Evolutionary conservation across 2,888 invertebrate species (phyloP), one percentile per base, ranked within the genome.

Genomic region (Pecten maximus): DNA sequence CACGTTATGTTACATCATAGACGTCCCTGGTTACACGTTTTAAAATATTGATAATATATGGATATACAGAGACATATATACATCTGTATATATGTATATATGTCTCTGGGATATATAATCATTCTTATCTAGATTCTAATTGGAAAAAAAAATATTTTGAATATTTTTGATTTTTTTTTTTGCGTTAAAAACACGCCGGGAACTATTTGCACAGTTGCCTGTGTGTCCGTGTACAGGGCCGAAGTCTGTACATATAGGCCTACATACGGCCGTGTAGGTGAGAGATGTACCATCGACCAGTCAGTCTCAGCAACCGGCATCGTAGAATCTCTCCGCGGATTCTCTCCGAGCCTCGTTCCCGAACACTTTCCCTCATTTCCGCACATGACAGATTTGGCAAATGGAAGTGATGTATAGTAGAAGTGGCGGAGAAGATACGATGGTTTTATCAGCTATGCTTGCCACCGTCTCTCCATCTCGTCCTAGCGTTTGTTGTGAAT

Each of bases 281-380:
- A 54, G 54, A 54, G 19, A 54, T 23, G n/a, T 35, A 35, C 74
- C 28, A 74, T 74, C 74, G 74, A 74, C 35, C 74, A 74, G 35
- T 23, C 74, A 74, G 74, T 10, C 74, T 74, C 87, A 89, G 89
- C 89, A 89, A 87, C 89, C 89, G 87, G 50, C 40, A 50, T 87
- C 89, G 87, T 88, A 89, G 87, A 60, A 87, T 87, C 50, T 89
- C 91, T 91, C 89, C 91, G 91, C 91, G 91, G 91, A 91, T 87
- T 88, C 28, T 90, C 86, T 87, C 40, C 40, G 60, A 91, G 91
- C 91, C 91, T 91, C 91, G 89, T 90, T 91, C 88, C 89, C 60
- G 88, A 88, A 48, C 87, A 90, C 54, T 54, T 60, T 89, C 87
- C 90, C 91, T 90, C 90, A 90, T 90, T 91, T 91, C 90, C 91